Evolutionary conservation across 2,797 vertebrate genomes (phyloP), one percentile per base, ranked within the genome.

Genomic region (Telmatherina bonti): DNA sequence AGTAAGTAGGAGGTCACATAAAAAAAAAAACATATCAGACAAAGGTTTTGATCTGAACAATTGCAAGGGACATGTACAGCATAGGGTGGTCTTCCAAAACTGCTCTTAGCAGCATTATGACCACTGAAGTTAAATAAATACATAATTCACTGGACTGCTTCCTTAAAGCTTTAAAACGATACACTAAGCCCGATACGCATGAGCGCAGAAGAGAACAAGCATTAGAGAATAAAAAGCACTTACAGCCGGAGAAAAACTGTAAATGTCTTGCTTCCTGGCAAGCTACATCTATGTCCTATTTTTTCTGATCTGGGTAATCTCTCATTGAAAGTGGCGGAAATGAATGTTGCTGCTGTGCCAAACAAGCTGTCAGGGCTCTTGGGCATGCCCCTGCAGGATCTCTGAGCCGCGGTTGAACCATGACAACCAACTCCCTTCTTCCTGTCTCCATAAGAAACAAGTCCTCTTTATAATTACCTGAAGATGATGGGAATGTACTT

Each of bases 381-480:
- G 47, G 80, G 74, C 89, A 83, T 88, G 86, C 65, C 75, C 62
- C 80, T 88, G 81, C 86, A 91, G 54, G 84, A 92, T 76, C 76
- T 73, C 38, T 65, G 67, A 80, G 75, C 74, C 82, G 69, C 7
- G n/a, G 76, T 70, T 81, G 69, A 74, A 65, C 63, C 73, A 79
- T 69, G 64, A 75, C 72, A 83, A 84, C 72, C 67, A 76, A 82
- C 70, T 22, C 70, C 60, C 74, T 79, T 57, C 74, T 84, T 84
- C 68, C 78, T 79, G 61, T 45, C 58, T 67, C 43, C 81, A 82
- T 81, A 88, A 82, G 74, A 67, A 86, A 74, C 73, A 69, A 82
- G 66, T 36, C 35, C 60, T 77, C 45, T 62, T 59, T 57, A 51
- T 20, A 72, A 61, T 78, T 52, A 69, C 73, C 72, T 58, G 66